Base-by-base conservation (phyloP, 2,888 invertebrate genomes). In the Myopa testacea region DNA sequence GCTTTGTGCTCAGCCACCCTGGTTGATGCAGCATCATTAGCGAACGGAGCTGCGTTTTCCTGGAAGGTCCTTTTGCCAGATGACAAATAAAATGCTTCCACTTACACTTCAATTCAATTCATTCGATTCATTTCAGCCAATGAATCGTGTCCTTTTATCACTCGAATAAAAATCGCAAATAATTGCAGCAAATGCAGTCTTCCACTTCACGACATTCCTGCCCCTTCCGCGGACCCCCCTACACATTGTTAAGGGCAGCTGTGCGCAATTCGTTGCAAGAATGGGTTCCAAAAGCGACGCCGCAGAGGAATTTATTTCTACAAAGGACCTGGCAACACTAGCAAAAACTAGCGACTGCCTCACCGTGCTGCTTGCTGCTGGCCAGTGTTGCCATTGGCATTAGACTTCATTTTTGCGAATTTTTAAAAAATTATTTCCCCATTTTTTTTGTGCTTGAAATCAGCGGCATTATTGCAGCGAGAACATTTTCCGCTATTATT, bases 401-500 rank as follows among this genome's bases (percentile, higher is more conserved):
- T 75, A 26, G n/a, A 58, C 38, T 19, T 26, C n/a, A 34, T 10
- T 50, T 50, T 55, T 10, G 45, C 50, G 7, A 7, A 1, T 65
- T 62, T 38, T 38, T 71, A 19, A 3, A 62, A 45, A 69, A 52
- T 72, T 72, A 12, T 58, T 60, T 60, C 60, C 14, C 6, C 55
- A 58, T n/a, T 19, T 16, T 71, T 70, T 4, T 72, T 38, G 34
- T 50, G 26, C 19, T 72, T 62, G 62, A 10, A 40, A 73, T 62
- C 40, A 40, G 12, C 75, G 38, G 45, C 58, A 75, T 68, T 69
- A 60, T 3, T 10, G 10, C 19, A 69, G 75, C n/a, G 60, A 68
- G 45, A 40, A 75, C 37, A 58, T 75, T 69, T 75, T 68, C 26
- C 69, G 69, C 75, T 50, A 69, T 75, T 75, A 75, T 67, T 52